Evolutionary conservation across 2,797 vertebrate species (phyloP), one percentile per base, ranked within the genome.

Genomic region (Betta splendens): DNA sequence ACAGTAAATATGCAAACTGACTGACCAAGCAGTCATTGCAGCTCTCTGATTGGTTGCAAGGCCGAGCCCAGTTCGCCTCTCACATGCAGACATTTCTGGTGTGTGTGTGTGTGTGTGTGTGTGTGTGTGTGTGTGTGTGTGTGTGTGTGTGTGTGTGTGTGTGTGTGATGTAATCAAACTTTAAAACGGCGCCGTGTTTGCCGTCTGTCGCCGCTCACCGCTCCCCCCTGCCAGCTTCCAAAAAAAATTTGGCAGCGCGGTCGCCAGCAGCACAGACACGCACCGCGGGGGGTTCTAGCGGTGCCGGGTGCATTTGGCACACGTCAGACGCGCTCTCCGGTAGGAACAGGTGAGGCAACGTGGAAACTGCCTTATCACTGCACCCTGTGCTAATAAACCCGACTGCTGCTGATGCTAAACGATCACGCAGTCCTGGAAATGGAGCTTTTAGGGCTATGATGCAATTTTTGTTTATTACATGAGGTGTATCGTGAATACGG

Each of bases 301-400:
- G 23, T 9, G 56, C 59, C 25, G 63, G 37, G 61, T 44, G 26
- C 17, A 52, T 69, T 74, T 75, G 70, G 63, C 64, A 72, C 51
- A 54, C 25, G 50, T 38, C 32, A 18, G 8, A 49, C 43, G 23
- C 35, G 32, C 35, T 60, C 29, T 7, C 42, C 63, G 49, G 48
- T 12, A 50, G 31, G 37, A 45, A 29, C 51, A 60, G 54, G 54
- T 57, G 54, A 64, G 66, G 33, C 37, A 20, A 35, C 64, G 51
- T 1, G 0, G 32, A 67, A 65, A 74, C 55, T 20, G 59, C n/a
- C 16, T 77, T 62, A 40, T 73, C 48, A 26, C 48, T 26, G 52
- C 39, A 11, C 54, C 69, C 61, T 49, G 55, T 33, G 43, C 35
- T 36, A 36, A 29, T 64, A 62, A 68, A 67, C 68, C 23, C 56